Evolutionary conservation across 2,797 vertebrate genomes (phyloP), one percentile per base, ranked within the genome.

Genomic region (Pelobates cultripes): DNA sequence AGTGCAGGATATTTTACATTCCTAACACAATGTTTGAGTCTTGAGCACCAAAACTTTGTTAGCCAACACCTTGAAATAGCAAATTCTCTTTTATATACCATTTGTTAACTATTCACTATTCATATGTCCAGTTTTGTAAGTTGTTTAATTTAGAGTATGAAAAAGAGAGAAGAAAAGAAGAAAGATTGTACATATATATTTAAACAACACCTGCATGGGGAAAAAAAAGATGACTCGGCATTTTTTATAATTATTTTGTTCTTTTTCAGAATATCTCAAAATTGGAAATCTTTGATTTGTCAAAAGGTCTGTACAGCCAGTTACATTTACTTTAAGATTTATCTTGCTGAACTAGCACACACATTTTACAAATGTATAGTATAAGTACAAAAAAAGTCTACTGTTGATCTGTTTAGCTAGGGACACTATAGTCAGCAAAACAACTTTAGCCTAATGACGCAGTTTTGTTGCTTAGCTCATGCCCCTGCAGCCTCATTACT

Each of bases 1-100:
- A 83, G 75, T 75, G 53, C 61, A 47, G 9, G 41, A 66, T 70
- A 67, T 67, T 70, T 66, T 67, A 79, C 17, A 67, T 79, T 80
- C 42, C 77, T 66, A 40, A 42, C 17, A 66, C 47, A 75, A 57
- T 70, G 53, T 42, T 70, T 61, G 44, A 69, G 55, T 74, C 51
- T 28, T 63, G 43, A 17, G 63, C 15, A 28, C 10, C 7, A 61
- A 60, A 69, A 75, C 28, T 72, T 41, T 40, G 41, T 42, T 73
- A 15, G 42, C 55, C 60, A 55, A 45, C 12, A 73, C 68, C 43
- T 68, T 40, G n/a, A 42, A 8, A 66, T 66, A 64, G 57, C 10
- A 64, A 43, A 61, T 13, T 28, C 47, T 75, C 7, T 69, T n/a
- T 45, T 41, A 42, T 60, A 3, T 60, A 53, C 13, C 3, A 53